These are phyloP conservation scores for Clanis bilineata DNA, from an alignment of 2,888 invertebrate species.

Conservation along the genomic window DNA sequence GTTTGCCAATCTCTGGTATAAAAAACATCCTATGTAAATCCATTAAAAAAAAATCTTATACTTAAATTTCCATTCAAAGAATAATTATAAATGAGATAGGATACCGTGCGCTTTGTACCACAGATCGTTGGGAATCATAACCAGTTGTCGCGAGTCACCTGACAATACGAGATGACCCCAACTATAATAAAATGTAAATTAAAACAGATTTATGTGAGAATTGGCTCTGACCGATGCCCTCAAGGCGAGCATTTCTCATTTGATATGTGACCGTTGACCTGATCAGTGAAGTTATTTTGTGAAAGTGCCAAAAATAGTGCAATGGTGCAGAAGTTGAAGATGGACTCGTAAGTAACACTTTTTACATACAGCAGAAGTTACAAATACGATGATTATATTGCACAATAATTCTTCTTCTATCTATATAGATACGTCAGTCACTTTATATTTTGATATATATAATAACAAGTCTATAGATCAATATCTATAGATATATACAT, in stretches of 20 bases:
- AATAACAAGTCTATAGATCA: too few relatives aligned
- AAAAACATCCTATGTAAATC: too few relatives aligned
- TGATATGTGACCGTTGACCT: conserved; percentile 43
- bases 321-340: neutral
- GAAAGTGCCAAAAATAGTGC: neutral
- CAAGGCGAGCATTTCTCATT: conserved; percentile 41
- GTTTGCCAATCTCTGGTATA: too few relatives aligned
- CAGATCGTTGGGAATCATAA: conserved; percentile 14
- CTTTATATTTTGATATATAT: too few relatives aligned
- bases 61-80: too few relatives aligned
- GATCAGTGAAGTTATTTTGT: neutral
- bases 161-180: conserved; percentile 31
- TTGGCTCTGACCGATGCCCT: conserved; percentile 50
- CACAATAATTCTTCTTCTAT: too few relatives aligned
- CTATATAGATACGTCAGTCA: too few relatives aligned
- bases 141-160: conserved; percentile 34
- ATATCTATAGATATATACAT: too few relatives aligned
- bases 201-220: conserved; percentile 70
- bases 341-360: neutral
- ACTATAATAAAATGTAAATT: conserved; percentile 48
- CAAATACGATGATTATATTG: too few relatives aligned
- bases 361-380: too few relatives aligned
- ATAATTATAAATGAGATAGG: too few relatives aligned
- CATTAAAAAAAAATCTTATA: too few relatives aligned
- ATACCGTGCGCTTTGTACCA: neutral